phyloP scores from a whole-genome alignment of 2,797 vertebrate genomes.

The Coranthus polyacanthus region DNA sequence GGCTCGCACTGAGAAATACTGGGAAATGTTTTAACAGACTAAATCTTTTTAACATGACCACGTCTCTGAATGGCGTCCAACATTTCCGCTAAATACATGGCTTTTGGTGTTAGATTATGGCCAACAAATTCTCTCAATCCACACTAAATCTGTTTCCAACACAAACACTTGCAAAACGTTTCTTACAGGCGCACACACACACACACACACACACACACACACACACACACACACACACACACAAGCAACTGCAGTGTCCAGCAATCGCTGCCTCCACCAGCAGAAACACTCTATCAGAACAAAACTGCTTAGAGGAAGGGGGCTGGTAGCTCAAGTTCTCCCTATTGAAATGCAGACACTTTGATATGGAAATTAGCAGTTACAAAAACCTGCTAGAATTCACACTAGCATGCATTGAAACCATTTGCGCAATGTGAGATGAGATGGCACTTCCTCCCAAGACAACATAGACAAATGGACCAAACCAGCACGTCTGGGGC shows the following conservation, averaged over 20 bases:
- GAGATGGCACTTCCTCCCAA: constrained; percentile 95
- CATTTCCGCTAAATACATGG: constrained; percentile 61
- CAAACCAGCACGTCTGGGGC: constrained; percentile 80
- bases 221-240: constrained; percentile 44
- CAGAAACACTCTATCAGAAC: constrained; percentile 89
- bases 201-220: constrained; percentile 36
- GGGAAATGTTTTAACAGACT: constrained; percentile 35
- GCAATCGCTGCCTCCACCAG: constrained; percentile 79
- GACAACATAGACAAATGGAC: constrained; percentile 92
- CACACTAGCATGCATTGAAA: constrained; percentile 95
- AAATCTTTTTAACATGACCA: constrained; percentile 67
- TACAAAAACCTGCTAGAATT: constrained; percentile 93
- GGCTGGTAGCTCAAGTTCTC: constrained; percentile 92
- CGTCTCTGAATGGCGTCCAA: constrained; percentile 51
- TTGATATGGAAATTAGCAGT: constrained; percentile 98
- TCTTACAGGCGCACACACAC: constrained; percentile 33
- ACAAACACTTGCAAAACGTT: constrained; percentile 61
- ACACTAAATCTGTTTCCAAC: constrained; percentile 69
- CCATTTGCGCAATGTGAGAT: constrained; percentile 95
- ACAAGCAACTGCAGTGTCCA: constrained; percentile 66
- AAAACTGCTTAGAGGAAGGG: constrained; percentile 87
- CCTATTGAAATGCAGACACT: constrained; percentile 95
- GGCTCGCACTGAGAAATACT: constrained; percentile 19
- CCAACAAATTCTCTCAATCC: constrained; percentile 67
- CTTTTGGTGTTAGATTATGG: constrained; percentile 65